phyloP scores from a whole-genome alignment of 2,113 vertebrate species.

The Indicator maculatus region DNA sequence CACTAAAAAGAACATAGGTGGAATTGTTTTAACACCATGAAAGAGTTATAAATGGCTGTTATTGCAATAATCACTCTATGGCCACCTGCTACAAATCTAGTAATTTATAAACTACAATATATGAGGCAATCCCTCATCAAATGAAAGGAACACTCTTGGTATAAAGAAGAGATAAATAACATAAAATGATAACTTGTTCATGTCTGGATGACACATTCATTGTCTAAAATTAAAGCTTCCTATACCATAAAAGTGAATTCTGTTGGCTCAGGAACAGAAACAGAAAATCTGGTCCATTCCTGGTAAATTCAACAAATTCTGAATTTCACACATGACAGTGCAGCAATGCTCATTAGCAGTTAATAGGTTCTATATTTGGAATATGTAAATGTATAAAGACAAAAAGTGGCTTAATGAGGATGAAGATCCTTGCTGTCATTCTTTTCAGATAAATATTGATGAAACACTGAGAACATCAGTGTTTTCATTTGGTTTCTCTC shows the following conservation, averaged over 20 bases:
- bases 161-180: background rate
- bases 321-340: background rate
- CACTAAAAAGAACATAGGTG: background rate
- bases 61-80: background rate
- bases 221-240: background rate
- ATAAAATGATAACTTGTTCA: background rate
- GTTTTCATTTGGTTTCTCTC: conserved; percentile 11
- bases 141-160: background rate
- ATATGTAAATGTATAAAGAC: conserved; percentile 17
- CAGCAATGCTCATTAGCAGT: background rate
- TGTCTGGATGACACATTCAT: background rate
- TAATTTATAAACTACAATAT: background rate
- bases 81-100: background rate
- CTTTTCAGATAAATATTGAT: background rate
- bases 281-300: background rate
- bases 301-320: background rate
- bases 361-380: conserved; percentile 51
- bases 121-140: background rate
- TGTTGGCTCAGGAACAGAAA: background rate
- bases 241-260: background rate
- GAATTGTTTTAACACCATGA: background rate
- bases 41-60: background rate
- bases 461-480: background rate
- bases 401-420: conserved; percentile 22
- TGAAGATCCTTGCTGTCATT: conserved; percentile 2